Percentiles rank a stretch among this genome's conserved stretches.
Evolutionary conservation across 1,140 invertebrate species (phyloP).

Genomic region (Orchestia grillus): DNA sequence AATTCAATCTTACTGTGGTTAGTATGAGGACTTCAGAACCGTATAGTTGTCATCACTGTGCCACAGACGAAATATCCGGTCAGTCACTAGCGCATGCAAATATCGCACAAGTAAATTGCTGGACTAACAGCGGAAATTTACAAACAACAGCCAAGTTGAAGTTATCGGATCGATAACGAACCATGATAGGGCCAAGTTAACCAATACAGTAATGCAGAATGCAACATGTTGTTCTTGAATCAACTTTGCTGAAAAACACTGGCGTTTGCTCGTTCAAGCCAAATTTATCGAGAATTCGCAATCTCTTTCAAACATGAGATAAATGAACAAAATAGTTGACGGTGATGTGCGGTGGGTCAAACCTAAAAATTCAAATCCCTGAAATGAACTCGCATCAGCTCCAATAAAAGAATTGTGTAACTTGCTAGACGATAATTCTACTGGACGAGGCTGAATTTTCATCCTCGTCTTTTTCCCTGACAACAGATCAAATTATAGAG

Average conservation of each 20-base stretch:
- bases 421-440: not conserved
- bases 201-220: not conserved
- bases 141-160: not conserved
- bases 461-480: not conserved
- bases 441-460: not conserved
- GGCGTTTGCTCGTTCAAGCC: not conserved
- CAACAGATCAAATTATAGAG: not conserved
- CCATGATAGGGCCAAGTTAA: not conserved
- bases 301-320: not conserved
- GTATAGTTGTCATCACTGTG: not conserved
- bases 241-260: not conserved
- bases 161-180: not conserved
- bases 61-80: not conserved
- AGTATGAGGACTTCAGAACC: not conserved
- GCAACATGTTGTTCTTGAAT: not conserved
- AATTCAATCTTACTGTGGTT: not conserved
- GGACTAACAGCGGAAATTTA: not conserved
- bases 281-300: not conserved
- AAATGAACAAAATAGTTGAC: not conserved
- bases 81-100: not conserved
- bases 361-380: not conserved
- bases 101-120: not conserved
- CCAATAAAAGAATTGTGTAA: not conserved
- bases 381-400: too few species aligned
- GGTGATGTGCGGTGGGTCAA: not conserved